Evolutionary conservation across 37 sponge, comb jelly and placozoan species (phyloP).

Genomic region (Amphimedon queenslandica): DNA sequence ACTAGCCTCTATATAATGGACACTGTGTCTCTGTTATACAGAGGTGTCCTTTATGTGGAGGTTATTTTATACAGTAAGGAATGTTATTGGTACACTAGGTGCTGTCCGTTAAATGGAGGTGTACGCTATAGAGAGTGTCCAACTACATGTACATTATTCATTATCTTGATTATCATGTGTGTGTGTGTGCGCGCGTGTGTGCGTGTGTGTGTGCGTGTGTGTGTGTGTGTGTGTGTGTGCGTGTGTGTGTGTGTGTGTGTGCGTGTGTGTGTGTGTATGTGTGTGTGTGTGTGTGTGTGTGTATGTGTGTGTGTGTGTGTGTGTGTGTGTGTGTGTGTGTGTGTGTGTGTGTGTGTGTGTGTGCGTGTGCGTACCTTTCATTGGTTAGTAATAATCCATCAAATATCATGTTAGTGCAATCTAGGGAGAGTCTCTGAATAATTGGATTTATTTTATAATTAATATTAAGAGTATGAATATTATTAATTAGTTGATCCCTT

Average conservation of each 20-base stretch:
- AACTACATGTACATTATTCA: background rate
- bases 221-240: constrained; percentile 32
- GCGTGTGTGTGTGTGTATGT: constrained; percentile 39
- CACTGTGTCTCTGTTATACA: no score
- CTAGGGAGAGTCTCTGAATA: constrained; percentile 22
- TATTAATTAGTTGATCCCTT: constrained; percentile 26
- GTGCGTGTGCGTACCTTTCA: background rate
- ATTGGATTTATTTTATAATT: background rate
- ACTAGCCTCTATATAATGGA: background rate
- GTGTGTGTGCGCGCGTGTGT: background rate
- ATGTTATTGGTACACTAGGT: no score
- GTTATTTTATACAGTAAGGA: no score
- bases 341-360: background rate
- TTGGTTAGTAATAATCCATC: constrained; percentile 6
- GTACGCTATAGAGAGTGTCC: no score
- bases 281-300: constrained; percentile 43
- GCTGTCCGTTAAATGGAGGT: no score
- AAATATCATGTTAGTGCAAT: constrained; percentile 40
- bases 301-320: background rate
- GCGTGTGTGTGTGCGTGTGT: constrained; percentile 15
- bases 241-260: constrained; percentile 22
- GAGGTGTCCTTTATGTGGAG: no score
- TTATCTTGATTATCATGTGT: background rate
- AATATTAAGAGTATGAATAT: constrained; percentile 16
- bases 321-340: background rate